Evolutionary conservation across 2,888 invertebrate genomes (phyloP), one percentile per base, ranked within the genome.

Genomic region (Alitta virens): DNA sequence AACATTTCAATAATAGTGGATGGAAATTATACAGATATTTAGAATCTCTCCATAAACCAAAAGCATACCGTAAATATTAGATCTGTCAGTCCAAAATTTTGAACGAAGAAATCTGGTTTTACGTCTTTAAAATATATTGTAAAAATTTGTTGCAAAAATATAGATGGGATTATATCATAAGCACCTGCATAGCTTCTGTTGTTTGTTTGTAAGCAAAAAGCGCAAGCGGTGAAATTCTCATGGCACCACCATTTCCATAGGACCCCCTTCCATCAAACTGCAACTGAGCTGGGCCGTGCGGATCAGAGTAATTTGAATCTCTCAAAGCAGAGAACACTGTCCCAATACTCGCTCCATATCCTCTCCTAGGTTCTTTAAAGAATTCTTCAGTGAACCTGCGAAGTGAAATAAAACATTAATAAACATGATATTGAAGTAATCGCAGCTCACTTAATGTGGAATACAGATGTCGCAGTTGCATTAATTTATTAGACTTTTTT

Each of bases 181-280:
- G n/a, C n/a, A 33, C 33, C 33, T 33, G 33, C 33, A 33, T 25
- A 7, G 14, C 18, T 1, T 46, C 16, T 24, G 71, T 64, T 40
- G 69, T 56, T 23, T 67, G 54, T 52, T 73, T 71, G 58, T 71
- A 64, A 7, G 67, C 72, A 71, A 86, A 89, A 51, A 91, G 78
- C 0, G 88, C 86, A 46, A 89, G 80, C 1, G 90, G 90, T 24
- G 88, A 82, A 26, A 89, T 83, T 71, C 90, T 83, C 90, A 91
- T 90, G 0, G 89, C 89, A 51, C 88, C 89, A 1, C 90, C 90
- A 80, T 90, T 91, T n/a, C 90, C 91, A 80, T 85, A 89, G 1
- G 90, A 90, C 0, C 91, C 90, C 12, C 74, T 70, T 1, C 90
- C 89, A 70, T 84, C 78, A 77, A 89, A 90, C 75, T 89, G 89